A percentile compares a stretch with the other conserved stretches of the same genome.
Evolutionary conservation across 2,113 vertebrate species (phyloP).

Genomic region (Taurulus bubalis): DNA sequence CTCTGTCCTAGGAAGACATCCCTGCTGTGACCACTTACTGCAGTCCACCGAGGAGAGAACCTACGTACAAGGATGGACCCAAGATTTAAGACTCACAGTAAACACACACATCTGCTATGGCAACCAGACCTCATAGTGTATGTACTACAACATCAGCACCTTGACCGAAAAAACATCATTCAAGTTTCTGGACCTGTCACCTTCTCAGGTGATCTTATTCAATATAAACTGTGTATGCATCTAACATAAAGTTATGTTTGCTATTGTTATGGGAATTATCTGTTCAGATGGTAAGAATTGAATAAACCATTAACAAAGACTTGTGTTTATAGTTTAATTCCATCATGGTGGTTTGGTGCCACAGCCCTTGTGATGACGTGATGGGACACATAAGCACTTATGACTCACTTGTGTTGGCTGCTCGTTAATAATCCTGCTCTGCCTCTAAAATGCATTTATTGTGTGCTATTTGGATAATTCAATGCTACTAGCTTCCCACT

Average conservation of each 20-base stretch:
- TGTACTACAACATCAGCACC: not conserved
- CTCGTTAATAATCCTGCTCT: not conserved
- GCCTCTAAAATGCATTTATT: not conserved
- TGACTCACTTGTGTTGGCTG: constrained; percentile 29
- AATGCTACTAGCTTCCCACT: not conserved
- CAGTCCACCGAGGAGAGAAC: constrained; percentile 14
- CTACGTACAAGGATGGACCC: not conserved
- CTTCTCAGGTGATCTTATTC: not conserved
- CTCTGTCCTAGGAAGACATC: constrained; percentile 24
- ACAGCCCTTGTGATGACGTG: too few species aligned
- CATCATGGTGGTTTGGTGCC: not conserved
- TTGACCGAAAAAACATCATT: not conserved
- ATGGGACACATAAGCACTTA: constrained; percentile 11
- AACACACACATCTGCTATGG: not conserved
- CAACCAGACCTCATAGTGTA: constrained; percentile 13
- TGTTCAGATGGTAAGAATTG: not conserved
- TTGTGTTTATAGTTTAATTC: not conserved
- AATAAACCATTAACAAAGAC: not conserved
- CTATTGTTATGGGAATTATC: not conserved
- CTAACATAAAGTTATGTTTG: not conserved
- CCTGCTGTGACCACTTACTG: constrained; percentile 28
- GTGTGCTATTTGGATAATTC: not conserved
- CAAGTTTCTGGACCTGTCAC: not conserved
- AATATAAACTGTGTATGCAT: not conserved
- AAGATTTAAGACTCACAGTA: constrained; percentile 1